Evolutionary conservation across 2,113 vertebrate genomes (phyloP), one percentile per base, ranked within the genome.

Genomic region (Apus apus): DNA sequence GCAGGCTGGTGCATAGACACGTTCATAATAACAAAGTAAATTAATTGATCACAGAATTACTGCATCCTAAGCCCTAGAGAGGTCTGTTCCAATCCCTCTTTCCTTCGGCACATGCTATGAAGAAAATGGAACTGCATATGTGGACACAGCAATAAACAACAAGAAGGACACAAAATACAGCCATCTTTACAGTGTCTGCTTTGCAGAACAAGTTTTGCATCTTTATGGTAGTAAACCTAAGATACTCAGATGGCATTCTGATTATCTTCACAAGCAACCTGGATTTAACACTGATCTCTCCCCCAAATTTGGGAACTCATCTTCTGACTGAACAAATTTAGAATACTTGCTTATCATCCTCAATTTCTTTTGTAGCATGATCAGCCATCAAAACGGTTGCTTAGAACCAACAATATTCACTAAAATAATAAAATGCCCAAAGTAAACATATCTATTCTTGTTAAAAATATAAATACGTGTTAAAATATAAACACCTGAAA

Each of bases 31-130:
- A 50, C 7, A 23, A 94, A 53, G 25, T 15, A 74, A 79, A 78
- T 84, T 53, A 1, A 57, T 11, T 74, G 30, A 40, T 68, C 29
- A 40, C 22, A 54, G 45, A 72, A 78, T 65, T 84, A 54, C 45
- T 77, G 36, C n/a, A 64, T 23, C 27, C 15, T 32, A 15, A 46
- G 3, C n/a, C 18, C 8, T 32, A 26, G 26, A 67, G 46, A 73
- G 13, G 11, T 40, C 15, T 0, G 0, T 67, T 48, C 4, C 18
- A 74, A 34, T 36, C 9, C 3, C 9, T 27, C 18, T 64, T 34
- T 82, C 38, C 5, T 70, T 48, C 51, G 25, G 12, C 14, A 88
- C 18, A 40, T 10, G 1, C 11, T 45, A 13, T 0, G 1, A 88
- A 72, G 53, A 64, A 73, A 60, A 64, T 30, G 5, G 19, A 71